phyloP scores from a whole-genome alignment of 1,140 invertebrate species.

The Drepana arcuata region DNA sequence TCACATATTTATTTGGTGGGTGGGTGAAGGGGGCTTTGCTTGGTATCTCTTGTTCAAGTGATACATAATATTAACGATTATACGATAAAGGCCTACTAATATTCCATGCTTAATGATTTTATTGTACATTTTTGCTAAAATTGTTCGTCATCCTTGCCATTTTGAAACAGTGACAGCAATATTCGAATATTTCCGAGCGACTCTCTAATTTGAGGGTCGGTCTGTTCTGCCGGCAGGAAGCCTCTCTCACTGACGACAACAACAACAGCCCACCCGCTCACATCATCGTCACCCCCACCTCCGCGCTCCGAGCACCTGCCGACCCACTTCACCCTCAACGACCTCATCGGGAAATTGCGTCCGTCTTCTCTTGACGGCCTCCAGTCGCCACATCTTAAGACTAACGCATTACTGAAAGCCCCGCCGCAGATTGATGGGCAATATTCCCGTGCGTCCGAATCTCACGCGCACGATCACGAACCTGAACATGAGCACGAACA shows the following conservation, averaged over 20 bases:
- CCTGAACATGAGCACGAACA: conserved; percentile 32
- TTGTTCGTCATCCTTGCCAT: too few species aligned
- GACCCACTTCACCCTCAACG: conserved; percentile 66
- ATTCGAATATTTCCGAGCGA: conserved; percentile 13
- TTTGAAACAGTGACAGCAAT: too few species aligned
- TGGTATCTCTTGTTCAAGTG: conserved; percentile 65
- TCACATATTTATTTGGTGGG: conserved; percentile 62
- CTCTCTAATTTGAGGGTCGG: conserved; percentile 45
- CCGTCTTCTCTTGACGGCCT: conserved; percentile 67
- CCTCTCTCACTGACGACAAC: conserved; percentile 71
- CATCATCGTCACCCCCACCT: conserved; percentile 64
- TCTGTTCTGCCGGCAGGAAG: conserved; percentile 46
- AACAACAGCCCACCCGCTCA: conserved; percentile 67
- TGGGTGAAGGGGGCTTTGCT: conserved; percentile 73
- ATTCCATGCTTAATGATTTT: too few species aligned
- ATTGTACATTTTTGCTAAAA: too few species aligned
- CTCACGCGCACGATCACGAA: conserved; percentile 54
- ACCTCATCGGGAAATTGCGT: conserved; percentile 66
- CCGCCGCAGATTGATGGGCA: conserved; percentile 66
- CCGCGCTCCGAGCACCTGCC: conserved; percentile 67
- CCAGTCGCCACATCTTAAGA: conserved; percentile 65
- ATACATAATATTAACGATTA: conserved; percentile 11
- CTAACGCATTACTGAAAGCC: conserved; percentile 47
- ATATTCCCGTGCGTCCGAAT: conserved; percentile 63
- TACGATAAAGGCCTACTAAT: too few species aligned